Evolutionary conservation across 2,797 vertebrate genomes (phyloP).

Genomic region (Varecia variegata): DNA sequence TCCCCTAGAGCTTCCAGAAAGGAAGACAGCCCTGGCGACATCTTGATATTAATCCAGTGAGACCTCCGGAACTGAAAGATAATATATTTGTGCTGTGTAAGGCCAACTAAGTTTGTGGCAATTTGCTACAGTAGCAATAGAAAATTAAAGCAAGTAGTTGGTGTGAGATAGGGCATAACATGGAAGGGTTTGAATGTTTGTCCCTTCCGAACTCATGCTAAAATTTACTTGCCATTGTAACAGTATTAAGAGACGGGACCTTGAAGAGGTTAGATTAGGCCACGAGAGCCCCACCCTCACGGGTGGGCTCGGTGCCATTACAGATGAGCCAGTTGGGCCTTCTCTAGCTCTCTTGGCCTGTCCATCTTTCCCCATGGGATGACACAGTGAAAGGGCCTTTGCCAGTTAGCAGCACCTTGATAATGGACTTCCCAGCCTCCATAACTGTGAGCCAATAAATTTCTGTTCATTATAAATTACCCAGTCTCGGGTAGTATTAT

Average conservation of each 20-base stretch:
- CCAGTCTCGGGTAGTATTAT: not conserved
- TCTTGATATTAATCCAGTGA: not conserved
- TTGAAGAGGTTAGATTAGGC: not conserved
- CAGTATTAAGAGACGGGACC: not conserved
- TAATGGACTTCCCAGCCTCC: not conserved
- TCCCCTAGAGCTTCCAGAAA: not conserved
- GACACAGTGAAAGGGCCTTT: not conserved
- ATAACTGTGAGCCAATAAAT: not conserved
- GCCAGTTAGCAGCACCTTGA: not conserved
- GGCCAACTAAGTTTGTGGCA: not conserved
- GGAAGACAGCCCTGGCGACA: not conserved
- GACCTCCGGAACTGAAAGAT: not conserved
- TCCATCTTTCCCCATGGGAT: not conserved
- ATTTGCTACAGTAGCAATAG: not conserved
- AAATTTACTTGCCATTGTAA: not conserved
- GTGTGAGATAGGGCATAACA: not conserved
- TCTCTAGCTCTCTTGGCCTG: not conserved
- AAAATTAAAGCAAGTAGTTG: not conserved
- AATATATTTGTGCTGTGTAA: not conserved
- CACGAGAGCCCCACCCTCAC: not conserved
- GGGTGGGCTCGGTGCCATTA: not conserved
- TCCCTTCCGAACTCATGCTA: not conserved
- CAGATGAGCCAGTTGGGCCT: not conserved
- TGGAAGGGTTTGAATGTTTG: not conserved
- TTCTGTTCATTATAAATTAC: not conserved